Base-by-base conservation (phyloP, 2,888 invertebrate species). In the Rhopalosiphum nymphaeae region DNA sequence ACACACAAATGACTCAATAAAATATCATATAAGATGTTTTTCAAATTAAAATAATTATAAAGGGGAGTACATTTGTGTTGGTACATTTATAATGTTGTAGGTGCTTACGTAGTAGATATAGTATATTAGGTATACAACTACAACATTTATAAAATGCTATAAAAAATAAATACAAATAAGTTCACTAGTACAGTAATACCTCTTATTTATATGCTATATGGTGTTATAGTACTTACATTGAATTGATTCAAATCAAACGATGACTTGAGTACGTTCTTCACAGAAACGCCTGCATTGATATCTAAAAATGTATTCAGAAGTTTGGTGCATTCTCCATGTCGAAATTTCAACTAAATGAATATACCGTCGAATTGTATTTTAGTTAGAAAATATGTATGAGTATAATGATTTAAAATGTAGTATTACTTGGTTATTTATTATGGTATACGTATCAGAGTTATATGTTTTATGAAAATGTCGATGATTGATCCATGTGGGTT, bases 321-420 rank as follows among this genome's bases (percentile, higher is more conserved):
- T 95, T 96, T 96, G n/a, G 95, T 95, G 95, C 96, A 96, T 95
- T 97, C 97, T 2, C 96, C 95, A 5, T 96, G 96, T 95, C 97
- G 95, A 11, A 57, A 2, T 88, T 88, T 92, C 88, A 92, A 42
- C 92, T 92, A 91, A 36, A 25, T 9, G 21, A 25, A 91, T 44
- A 67, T 25, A 90, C 25, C n/a, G 0, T 25, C 13, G 36, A 9
- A 25, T 89, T 57, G 3, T 25, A 1, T 56, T 36, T 36, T n/a
- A 88, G 25, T 26, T 36, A n/a, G 36, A 44, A 25, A 57, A 94
- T 91, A 88, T 67, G n/a, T 87, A 94, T 53, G 42, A 42, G 5
- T 46, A 46, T 11, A 1, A 87, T 56, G 16, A 78, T 26, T 56
- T 26, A 36, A 42, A 56, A 11, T 42, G 42, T 53, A 36, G 4